Percentiles rank a stretch among this genome's conserved stretches.
These are phyloP conservation scores for Datnioides undecimradiatus DNA, from an alignment of 2,113 vertebrate species.

Conservation along the genomic window DNA sequence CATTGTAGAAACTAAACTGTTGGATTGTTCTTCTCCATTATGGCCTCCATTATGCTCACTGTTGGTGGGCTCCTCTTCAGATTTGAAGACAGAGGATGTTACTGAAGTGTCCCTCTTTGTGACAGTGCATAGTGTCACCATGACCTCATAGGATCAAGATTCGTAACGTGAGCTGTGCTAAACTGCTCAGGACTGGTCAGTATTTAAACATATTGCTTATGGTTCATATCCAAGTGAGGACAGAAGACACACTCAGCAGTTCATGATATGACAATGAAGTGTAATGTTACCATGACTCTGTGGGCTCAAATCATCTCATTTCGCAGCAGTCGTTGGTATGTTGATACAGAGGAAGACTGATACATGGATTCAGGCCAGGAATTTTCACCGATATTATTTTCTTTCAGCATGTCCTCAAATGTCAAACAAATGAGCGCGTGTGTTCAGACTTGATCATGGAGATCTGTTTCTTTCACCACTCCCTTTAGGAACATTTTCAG, in stretches of 20 bases:
- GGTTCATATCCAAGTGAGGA: constrained; percentile 1
- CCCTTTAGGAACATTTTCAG: neutral
- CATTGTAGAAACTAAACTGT: constrained; percentile 60
- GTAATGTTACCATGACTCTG: constrained; percentile 38
- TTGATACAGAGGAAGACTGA: constrained; percentile 62
- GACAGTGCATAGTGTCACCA: neutral
- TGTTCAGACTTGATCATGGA: no score
- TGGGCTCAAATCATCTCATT: constrained; percentile 67
- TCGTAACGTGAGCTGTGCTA: neutral
- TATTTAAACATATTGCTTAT: neutral
- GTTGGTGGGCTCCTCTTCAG: constrained; percentile 55
- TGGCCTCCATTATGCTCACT: constrained; percentile 33
- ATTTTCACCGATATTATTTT: constrained; percentile 62
- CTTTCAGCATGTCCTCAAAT: constrained; percentile 15
- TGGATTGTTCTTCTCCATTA: constrained; percentile 7
- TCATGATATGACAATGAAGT: neutral
- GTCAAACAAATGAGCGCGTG: neutral
- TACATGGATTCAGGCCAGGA: constrained; percentile 50
- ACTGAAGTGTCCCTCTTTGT: constrained; percentile 24
- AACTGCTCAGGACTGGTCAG: neutral
- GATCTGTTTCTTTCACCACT: neutral
- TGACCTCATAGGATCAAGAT: constrained; percentile 11
- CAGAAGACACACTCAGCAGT: constrained; percentile 30
- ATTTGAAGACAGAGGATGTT: constrained; percentile 29
- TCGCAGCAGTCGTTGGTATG: constrained; percentile 66